Evolutionary conservation across 2,888 invertebrate species (phyloP).

Genomic region (Minunthozetes semirufus): DNA sequence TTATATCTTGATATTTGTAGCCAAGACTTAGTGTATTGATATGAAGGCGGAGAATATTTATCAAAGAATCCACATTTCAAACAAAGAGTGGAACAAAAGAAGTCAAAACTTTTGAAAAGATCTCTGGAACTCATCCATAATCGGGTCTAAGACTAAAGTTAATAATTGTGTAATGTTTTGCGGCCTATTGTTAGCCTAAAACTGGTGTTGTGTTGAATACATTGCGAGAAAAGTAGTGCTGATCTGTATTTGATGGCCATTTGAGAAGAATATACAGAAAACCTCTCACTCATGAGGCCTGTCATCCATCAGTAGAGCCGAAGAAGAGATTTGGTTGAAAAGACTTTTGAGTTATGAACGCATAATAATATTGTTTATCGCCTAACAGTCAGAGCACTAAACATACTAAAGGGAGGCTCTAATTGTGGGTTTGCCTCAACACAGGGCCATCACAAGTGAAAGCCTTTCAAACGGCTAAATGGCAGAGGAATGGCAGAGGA

Average conservation of each 20-base stretch:
- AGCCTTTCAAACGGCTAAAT: neutral
- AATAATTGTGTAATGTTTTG: neutral
- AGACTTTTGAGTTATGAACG: neutral
- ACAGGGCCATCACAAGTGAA: neutral
- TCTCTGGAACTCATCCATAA: too few species aligned
- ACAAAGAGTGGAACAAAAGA: too few species aligned
- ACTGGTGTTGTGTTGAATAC: neutral
- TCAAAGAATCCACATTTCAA: too few species aligned
- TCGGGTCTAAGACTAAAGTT: neutral
- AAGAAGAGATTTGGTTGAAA: neutral
- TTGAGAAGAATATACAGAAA: neutral
- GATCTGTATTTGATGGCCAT: conserved; percentile 5
- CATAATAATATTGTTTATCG: conserved; percentile 16
- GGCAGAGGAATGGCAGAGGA: neutral
- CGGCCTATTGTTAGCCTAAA: neutral
- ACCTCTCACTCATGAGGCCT: neutral
- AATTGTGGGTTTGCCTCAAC: conserved; percentile 12
- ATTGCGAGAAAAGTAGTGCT: neutral
- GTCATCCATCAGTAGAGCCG: neutral
- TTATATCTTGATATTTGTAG: too few species aligned
- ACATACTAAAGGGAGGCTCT: conserved; percentile 18
- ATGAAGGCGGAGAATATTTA: too few species aligned
- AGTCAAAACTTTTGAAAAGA: too few species aligned
- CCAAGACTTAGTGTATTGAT: too few species aligned
- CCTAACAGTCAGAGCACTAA: neutral